Base-by-base conservation (phyloP, 2,888 invertebrate genomes). In the Polylopha cassiicola region DNA sequence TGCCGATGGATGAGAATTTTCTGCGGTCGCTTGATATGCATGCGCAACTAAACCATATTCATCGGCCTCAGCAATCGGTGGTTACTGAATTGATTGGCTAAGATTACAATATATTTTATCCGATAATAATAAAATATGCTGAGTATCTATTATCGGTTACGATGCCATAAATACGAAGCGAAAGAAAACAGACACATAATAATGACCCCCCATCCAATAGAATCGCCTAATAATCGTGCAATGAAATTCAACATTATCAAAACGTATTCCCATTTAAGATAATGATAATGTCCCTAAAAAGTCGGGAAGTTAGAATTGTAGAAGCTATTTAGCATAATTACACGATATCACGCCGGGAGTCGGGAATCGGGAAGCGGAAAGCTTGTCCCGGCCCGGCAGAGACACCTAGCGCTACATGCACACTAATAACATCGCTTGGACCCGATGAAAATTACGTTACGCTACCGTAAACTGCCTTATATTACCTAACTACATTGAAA, bases 271-370 rank as follows among this genome's bases (percentile, higher is more conserved):
- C 81, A 81, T 84, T 79, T 77, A 69, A 71, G 65, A 70, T 82
- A 81, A 84, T 73, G 82, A 79, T 77, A 69, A 80, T 81, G 79
- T 55, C 69, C 72, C 68, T 74, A 77, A 84, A 81, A 82, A 82
- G 70, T 75, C 69, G 70, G 76, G 78, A 77, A 64, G 67, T 73
- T 70, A 67, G 75, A 84, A 75, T 82, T 65, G 82, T 79, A 74
- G 75, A 59, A 79, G 78, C 81, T 78, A 82, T 84, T 85, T 84
- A 78, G 81, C 84, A 85, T 84, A 85, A 85, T 85, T 84, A 82
- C 73, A 70, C 64, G 61, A 64, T 67, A 65, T 65, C 65, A 64
- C 58, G 65, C 57, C 61, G 55, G 44, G 48, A 46, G 56, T 29
- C 36, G 20, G 30, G 24, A 26, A 30, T 20, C 33, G 41, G 29